phyloP scores from a whole-genome alignment of 2,888 invertebrate genomes.

The Dromius quadrimaculatus region DNA sequence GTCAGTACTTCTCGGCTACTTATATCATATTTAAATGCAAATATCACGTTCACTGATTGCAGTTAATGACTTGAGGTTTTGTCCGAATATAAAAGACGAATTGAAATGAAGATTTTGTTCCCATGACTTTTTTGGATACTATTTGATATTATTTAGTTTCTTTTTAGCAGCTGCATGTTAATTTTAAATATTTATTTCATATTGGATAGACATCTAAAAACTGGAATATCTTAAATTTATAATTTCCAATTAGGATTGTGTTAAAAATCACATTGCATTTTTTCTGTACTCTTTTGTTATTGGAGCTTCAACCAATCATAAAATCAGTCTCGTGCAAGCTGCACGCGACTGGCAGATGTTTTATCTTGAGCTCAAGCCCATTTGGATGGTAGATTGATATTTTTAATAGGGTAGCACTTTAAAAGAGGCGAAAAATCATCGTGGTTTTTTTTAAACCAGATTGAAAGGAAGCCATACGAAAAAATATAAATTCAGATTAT shows the following conservation, averaged over 20 bases:
- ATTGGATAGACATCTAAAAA: background rate
- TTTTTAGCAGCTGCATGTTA: background rate
- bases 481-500: too few species aligned
- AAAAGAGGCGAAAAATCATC: background rate
- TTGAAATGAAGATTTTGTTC: too few species aligned
- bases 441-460: background rate
- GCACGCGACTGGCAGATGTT: conserved; percentile 13
- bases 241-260: background rate
- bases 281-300: background rate
- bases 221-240: background rate
- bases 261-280: background rate
- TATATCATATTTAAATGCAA: conserved; percentile 50
- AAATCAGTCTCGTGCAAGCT: background rate
- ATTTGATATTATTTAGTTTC: background rate
- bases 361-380: background rate
- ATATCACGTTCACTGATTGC: conserved; percentile 27
- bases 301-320: background rate
- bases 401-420: background rate
- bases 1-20: conserved; percentile 23
- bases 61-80: conserved; percentile 26
- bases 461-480: background rate
- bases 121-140: too few species aligned
- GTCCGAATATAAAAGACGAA: conserved; percentile 13
- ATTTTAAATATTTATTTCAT: background rate
- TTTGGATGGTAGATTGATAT: background rate